Percentiles rank a stretch among this genome's conserved stretches.
phyloP scores from a whole-genome alignment of 2,888 invertebrate species.

The Spialia ferax region DNA sequence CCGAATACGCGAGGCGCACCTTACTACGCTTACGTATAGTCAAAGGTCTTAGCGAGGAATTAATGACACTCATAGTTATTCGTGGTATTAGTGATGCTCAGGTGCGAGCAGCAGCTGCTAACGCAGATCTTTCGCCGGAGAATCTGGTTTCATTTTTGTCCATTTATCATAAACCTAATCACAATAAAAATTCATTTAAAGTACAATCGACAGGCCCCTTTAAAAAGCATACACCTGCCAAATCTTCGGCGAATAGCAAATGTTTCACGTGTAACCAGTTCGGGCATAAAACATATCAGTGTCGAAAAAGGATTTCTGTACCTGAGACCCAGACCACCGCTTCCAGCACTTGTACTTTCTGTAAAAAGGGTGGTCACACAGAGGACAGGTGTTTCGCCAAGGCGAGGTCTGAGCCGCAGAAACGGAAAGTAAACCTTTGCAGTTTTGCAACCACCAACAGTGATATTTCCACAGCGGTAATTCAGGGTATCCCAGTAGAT shows the following conservation, averaged over 20 bases:
- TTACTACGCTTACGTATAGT: neutral
- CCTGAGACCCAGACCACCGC: too few species aligned
- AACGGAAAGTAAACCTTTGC: too few species aligned
- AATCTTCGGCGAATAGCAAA: neutral
- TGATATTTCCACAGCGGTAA: neutral
- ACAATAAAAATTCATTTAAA: too few species aligned
- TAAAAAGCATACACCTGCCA: too few species aligned
- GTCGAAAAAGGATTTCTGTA: too few species aligned
- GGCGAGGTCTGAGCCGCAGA: neutral
- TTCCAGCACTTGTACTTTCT: neutral
- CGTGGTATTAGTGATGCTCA: neutral
- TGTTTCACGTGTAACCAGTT: neutral
- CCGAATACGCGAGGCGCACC: neutral
- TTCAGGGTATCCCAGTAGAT: neutral
- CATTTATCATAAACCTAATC: neutral
- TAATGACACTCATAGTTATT: neutral
- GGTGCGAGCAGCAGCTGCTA: neutral
- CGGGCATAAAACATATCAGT: neutral
- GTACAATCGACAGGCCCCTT: too few species aligned
- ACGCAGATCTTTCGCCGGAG: neutral
- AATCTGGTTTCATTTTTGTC: neutral
- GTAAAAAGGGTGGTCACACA: neutral
- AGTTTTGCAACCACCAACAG: neutral
- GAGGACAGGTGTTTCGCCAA: neutral
- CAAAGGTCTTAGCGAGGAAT: neutral